Conservation (phyloP, 2,888 invertebrate genomes). For the Rhimphoctona megacephalus region DNA sequence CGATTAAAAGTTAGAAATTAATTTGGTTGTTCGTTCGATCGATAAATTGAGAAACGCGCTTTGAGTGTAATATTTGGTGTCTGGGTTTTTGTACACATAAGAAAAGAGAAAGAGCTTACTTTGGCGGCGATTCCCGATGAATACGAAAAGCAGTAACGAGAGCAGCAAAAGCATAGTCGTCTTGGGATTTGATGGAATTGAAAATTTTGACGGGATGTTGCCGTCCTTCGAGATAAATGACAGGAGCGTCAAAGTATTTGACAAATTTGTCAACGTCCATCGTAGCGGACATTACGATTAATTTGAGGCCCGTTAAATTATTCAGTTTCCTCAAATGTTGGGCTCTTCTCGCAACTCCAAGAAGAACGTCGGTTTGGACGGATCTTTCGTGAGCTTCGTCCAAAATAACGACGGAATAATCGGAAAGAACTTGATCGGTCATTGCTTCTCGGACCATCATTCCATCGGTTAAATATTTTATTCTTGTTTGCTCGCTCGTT, state of each 20-base stretch:
- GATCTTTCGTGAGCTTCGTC: slow-evolving; percentile 99
- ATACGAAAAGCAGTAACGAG: slow-evolving; percentile 96
- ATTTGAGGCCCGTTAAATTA: slow-evolving; percentile 88
- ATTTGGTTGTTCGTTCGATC: no score
- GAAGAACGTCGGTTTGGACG: slow-evolving; percentile 96
- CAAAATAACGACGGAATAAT: slow-evolving; percentile 93
- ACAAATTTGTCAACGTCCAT: slow-evolving; percentile 98
- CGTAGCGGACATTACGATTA: slow-evolving; percentile 97
- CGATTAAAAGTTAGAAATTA: no score
- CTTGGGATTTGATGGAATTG: slow-evolving; percentile 90
- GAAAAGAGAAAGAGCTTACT: slow-evolving; percentile 86
- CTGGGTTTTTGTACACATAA: no score
- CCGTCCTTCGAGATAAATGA: slow-evolving; percentile 95
- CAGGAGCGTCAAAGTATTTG: slow-evolving; percentile 94
- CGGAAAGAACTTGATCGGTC: slow-evolving; percentile 89
- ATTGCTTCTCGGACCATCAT: slow-evolving; percentile 97
- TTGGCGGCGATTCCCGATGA: slow-evolving; percentile 92
- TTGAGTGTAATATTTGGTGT: no score
- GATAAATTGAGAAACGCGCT: no score
- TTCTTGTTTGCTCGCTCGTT: slow-evolving; percentile 92
- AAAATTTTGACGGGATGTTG: slow-evolving; percentile 92
- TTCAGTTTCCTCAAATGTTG: slow-evolving; percentile 90
- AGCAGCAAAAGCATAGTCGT: slow-evolving; percentile 94
- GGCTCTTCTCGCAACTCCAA: slow-evolving; percentile 96
- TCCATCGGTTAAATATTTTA: slow-evolving; percentile 97